Percentiles rank a stretch among this genome's conserved stretches.
These are phyloP conservation scores for Hemitrygon akajei DNA, from an alignment of 2,797 vertebrate species.

Conservation along the genomic window DNA sequence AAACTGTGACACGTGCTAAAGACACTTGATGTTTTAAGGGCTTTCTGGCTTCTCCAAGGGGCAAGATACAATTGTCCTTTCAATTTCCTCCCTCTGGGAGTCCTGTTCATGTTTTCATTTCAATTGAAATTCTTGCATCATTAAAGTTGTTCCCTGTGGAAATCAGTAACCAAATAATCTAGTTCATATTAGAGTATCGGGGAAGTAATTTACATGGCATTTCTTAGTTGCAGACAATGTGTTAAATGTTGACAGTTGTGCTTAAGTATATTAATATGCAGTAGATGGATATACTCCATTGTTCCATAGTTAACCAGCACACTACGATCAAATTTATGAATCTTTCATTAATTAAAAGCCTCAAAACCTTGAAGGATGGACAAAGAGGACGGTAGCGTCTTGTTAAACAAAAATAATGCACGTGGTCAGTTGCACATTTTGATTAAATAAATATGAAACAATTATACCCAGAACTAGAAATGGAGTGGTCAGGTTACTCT, in stretches of 20 bases:
- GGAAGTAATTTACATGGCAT: not conserved
- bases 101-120: conserved; percentile 27
- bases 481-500: not conserved
- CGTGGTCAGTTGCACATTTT: not conserved
- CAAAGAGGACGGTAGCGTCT: not conserved
- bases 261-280: not conserved
- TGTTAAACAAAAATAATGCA: not conserved
- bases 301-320: not conserved
- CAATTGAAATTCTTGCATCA: not conserved
- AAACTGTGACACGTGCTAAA: not conserved
- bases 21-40: not conserved
- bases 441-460: conserved; percentile 6
- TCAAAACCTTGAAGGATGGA: not conserved
- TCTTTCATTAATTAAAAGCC: not conserved
- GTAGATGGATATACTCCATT: not conserved
- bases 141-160: conserved; percentile 5
- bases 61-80: not conserved
- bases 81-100: not conserved
- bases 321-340: not conserved
- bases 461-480: not conserved
- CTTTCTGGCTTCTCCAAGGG: not conserved
- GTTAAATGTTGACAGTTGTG: not conserved
- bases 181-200: not conserved
- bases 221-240: not conserved
- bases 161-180: conserved; percentile 24